These are phyloP conservation scores for Vireo griseus DNA, from an alignment of 2,797 vertebrate genomes.

Conservation along the genomic window DNA sequence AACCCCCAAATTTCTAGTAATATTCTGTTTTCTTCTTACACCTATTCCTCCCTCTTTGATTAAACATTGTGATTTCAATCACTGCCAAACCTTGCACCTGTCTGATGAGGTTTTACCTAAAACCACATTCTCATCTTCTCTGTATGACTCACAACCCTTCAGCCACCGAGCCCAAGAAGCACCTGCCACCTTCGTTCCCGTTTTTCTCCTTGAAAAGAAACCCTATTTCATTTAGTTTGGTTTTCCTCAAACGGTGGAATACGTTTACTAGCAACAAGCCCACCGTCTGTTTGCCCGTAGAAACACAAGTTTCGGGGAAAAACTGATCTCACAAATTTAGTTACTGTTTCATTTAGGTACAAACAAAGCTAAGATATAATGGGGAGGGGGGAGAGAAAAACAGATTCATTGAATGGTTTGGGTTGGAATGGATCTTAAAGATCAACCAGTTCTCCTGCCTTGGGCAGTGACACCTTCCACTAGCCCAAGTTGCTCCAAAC, in stretches of 20 bases:
- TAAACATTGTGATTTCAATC: not conserved
- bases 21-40: not conserved
- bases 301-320: not conserved
- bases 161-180: not conserved
- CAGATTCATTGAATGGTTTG: not conserved
- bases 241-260: not conserved
- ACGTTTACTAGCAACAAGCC: not conserved
- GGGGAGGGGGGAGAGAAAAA: not conserved
- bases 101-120: not conserved
- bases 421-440: not conserved
- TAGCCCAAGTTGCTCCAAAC: accelerated
- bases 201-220: not conserved
- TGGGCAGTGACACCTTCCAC: not conserved
- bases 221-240: accelerated
- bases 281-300: not conserved
- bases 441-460: not conserved
- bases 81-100: not conserved
- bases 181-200: not conserved
- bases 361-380: accelerated
- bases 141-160: not conserved
- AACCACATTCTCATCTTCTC: not conserved
- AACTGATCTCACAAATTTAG: accelerated
- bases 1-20: accelerated
- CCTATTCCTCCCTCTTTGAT: not conserved
- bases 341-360: not conserved